Percentiles rank a stretch among this genome's conserved stretches.
Evolutionary conservation across 30 jellyfish, hydroid and myxozoan genomes (phyloP).

Genomic region (Rhopilema esculentum): DNA sequence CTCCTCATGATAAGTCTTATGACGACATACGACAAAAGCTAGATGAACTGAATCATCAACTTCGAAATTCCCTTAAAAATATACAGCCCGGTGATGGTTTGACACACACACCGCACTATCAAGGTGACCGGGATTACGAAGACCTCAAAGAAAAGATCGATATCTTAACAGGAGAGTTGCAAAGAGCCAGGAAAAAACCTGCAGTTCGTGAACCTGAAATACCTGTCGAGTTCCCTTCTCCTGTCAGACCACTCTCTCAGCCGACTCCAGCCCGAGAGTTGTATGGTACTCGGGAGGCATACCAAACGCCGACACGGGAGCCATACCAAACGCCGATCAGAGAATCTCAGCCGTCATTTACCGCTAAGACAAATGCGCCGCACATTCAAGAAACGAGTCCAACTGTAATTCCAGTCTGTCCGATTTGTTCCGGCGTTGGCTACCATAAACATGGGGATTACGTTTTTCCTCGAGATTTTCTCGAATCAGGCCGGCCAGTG

Average conservation of each 20-base stretch:
- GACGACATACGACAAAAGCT: slow-evolving; percentile 35
- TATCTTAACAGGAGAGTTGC: slow-evolving; percentile 37
- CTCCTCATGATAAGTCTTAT: slow-evolving; percentile 5
- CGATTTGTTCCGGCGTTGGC: slow-evolving; percentile 76
- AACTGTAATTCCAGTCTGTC: slow-evolving; percentile 52
- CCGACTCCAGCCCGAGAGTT: background rate
- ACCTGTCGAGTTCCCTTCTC: too few species aligned
- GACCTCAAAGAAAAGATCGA: slow-evolving; percentile 58
- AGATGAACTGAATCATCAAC: slow-evolving; percentile 22
- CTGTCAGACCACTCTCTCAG: background rate
- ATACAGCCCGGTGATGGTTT: background rate
- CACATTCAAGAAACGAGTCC: background rate
- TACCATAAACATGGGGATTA: slow-evolving; percentile 74
- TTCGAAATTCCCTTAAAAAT: slow-evolving; percentile 1
- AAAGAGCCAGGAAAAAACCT: background rate
- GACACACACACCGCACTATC: background rate
- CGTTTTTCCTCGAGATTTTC: slow-evolving; percentile 64
- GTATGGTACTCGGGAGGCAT: background rate
- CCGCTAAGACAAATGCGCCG: background rate
- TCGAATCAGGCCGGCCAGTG: slow-evolving; percentile 46
- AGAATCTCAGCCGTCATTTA: background rate
- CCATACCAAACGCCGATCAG: background rate
- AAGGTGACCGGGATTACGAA: slow-evolving; percentile 47
- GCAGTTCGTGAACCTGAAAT: background rate
- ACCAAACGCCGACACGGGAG: background rate